phyloP scores from a whole-genome alignment of 2,113 vertebrate genomes.

The Pseudopodoces humilis region DNA sequence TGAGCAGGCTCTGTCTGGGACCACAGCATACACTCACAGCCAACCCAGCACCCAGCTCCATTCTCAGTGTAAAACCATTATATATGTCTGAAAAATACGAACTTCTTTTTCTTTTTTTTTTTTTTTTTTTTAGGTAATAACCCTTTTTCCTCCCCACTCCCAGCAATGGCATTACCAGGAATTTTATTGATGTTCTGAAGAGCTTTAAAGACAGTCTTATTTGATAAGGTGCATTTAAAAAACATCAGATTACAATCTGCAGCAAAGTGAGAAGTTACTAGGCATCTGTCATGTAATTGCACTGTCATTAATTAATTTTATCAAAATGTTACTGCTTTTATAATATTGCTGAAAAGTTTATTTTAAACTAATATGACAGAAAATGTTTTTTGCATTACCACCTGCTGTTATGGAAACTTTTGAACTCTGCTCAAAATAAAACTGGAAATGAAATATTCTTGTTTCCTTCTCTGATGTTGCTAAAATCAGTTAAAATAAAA shows the following conservation, averaged over 20 bases:
- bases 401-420: background rate
- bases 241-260: background rate
- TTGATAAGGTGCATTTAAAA: background rate
- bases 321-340: background rate
- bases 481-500: background rate
- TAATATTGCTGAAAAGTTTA: background rate
- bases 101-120: background rate
- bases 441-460: background rate
- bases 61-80: background rate
- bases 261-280: background rate
- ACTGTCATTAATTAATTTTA: background rate
- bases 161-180: background rate
- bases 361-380: background rate
- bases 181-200: background rate
- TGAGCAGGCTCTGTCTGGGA: background rate
- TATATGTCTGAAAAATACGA: background rate
- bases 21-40: background rate
- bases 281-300: background rate
- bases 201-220: background rate
- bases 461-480: background rate
- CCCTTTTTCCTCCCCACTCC: background rate
- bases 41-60: background rate
- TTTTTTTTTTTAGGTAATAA: background rate
- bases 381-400: background rate
- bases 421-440: conserved; percentile 10